phyloP scores from a whole-genome alignment of 2,113 vertebrate species.

The Gracilinanus agilis region DNA sequence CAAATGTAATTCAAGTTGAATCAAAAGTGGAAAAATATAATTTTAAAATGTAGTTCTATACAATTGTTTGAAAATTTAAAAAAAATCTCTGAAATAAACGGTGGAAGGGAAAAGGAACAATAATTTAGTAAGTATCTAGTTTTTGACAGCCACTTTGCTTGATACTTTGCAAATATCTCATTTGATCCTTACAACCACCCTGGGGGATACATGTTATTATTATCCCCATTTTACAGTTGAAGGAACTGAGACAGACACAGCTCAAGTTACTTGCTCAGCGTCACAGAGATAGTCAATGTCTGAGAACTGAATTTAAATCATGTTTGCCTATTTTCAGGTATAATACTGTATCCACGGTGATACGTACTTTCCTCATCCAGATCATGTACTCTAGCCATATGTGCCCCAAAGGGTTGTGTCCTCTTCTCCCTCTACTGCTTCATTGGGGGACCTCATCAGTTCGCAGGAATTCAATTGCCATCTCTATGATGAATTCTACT shows the following conservation, averaged over 20 bases:
- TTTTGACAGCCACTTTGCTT: neutral
- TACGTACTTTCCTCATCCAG: neutral
- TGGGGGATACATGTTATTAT: neutral
- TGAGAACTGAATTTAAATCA: neutral
- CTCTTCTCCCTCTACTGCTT: neutral
- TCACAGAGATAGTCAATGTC: neutral
- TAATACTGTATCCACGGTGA: neutral
- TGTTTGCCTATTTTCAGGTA: too few relatives aligned
- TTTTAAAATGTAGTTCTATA: neutral
- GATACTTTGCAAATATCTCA: slow-evolving; percentile 19
- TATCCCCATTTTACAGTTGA: neutral
- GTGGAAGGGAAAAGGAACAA: neutral
- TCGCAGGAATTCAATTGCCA: neutral
- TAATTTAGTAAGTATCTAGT: neutral
- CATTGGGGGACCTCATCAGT: neutral
- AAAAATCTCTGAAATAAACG: neutral
- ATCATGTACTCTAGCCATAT: neutral
- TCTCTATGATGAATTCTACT: neutral
- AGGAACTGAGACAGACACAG: neutral
- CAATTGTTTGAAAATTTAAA: neutral
- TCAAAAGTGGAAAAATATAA: neutral
- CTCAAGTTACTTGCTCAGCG: neutral
- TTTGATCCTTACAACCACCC: neutral
- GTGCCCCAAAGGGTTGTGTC: neutral
- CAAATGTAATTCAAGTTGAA: neutral